Percentiles rank a stretch among this genome's conserved stretches.
phyloP scores from a whole-genome alignment of 2,888 invertebrate species.

The Hirtodrosophila confusa region DNA sequence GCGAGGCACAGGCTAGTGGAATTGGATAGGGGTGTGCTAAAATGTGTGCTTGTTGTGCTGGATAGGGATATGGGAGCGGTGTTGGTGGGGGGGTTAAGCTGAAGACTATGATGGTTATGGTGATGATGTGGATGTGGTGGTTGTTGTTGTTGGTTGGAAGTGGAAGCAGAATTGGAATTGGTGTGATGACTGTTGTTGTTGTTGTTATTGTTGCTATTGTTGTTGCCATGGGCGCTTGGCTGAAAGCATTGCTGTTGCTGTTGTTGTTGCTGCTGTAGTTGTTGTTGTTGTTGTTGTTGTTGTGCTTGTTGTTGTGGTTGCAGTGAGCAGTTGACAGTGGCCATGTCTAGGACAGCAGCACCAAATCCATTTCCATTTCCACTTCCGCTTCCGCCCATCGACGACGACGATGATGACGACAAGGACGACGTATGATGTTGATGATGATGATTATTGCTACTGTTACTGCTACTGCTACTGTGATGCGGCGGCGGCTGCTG shows the following conservation, averaged over 20 bases:
- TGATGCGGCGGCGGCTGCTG: conserved; percentile 28
- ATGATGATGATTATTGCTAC: conserved; percentile 71
- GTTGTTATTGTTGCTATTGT: conserved; percentile 51
- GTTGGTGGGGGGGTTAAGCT: conserved; percentile 31
- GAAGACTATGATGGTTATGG: conserved; percentile 57
- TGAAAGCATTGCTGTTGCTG: conserved; percentile 44
- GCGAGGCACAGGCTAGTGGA: conserved; percentile 27
- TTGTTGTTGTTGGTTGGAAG: conserved; percentile 79
- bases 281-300: conserved; percentile 36
- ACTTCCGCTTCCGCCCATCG: conserved; percentile 71
- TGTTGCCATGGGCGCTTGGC: conserved; percentile 17
- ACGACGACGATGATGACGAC: conserved; percentile 39
- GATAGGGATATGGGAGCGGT: conserved; percentile 41
- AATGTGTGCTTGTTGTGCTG: conserved; percentile 52
- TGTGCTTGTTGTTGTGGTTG: conserved; percentile 57
- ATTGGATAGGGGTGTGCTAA: conserved; percentile 36
- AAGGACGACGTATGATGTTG: conserved; percentile 55
- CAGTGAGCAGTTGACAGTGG: conserved; percentile 32
- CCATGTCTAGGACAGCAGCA: conserved; percentile 53
- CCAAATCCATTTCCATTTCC: conserved; percentile 74
- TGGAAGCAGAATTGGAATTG: conserved; percentile 82
- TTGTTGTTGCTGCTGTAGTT: conserved; percentile 52
- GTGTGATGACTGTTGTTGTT: conserved; percentile 61
- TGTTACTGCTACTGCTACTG: conserved; percentile 55
- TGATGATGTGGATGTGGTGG: conserved; percentile 45